phyloP scores from a whole-genome alignment of 2,888 invertebrate genomes.

The Coleophora flavipennella region DNA sequence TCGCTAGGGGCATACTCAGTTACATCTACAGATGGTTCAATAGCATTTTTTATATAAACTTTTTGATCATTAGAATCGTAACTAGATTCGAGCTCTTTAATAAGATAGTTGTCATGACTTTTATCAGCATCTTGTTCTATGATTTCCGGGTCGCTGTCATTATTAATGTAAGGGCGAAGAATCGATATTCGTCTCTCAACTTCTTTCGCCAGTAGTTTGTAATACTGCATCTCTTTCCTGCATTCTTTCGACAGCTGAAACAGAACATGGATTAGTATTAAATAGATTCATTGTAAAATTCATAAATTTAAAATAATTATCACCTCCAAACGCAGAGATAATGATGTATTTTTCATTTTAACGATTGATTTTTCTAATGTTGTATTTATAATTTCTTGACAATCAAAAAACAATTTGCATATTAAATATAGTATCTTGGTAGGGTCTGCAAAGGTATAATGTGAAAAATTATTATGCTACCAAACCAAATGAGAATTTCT shows the following conservation, averaged over 20 bases:
- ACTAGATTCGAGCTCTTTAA: constrained; percentile 22
- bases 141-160: constrained; percentile 38
- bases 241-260: constrained; percentile 77
- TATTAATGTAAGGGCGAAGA: constrained; percentile 45
- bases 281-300: constrained; percentile 7
- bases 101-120: constrained; percentile 44
- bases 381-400: neutral
- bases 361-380: neutral
- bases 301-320: constrained; percentile 3
- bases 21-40: neutral
- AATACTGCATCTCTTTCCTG: constrained; percentile 76
- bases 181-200: constrained; percentile 72
- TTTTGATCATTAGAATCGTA: constrained; percentile 22
- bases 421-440: constrained; percentile 1
- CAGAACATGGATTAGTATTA: constrained; percentile 6
- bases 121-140: constrained; percentile 17
- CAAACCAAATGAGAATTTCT: too few species aligned
- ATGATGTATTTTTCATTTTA: neutral
- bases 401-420: constrained; percentile 5
- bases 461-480: too few species aligned
- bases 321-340: constrained; percentile 9
- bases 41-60: constrained; percentile 1
- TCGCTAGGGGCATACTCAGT: constrained; percentile 8
- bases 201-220: constrained; percentile 77
- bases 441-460: constrained; percentile 1